Base-by-base conservation (phyloP, 1,140 invertebrate species). In the Pseudomyrmex pallidus region DNA sequence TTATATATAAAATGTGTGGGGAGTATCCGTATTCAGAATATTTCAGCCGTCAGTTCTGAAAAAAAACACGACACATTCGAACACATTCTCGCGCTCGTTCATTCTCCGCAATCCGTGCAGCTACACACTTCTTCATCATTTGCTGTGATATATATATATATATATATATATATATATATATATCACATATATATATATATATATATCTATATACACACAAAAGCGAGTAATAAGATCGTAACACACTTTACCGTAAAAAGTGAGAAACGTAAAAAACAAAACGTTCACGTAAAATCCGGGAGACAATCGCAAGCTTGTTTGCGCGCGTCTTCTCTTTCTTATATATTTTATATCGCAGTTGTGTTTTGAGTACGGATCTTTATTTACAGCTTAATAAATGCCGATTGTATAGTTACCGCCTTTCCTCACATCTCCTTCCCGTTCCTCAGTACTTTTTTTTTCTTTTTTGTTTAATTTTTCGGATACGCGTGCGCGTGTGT, bases 401-500 rank as follows among this genome's bases (percentile, higher is more conserved):
- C 62, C 48, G 74, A 67, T 54, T 67, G 62, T 35, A 35, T 77
- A 77, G 74, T 77, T 77, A 77, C 74, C 74, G 50, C 48, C 78
- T 74, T 82, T 74, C 72, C 50, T 83, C 73, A 61, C 54, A 67
- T 77, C 67, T 67, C 17, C 63, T 70, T 54, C 73, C 56, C 35
- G 48, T 68, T 35, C 50, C 67, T 56, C 20, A 59, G 48, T 83
- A 57, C 22, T 86, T 73, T 59, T 17, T 35, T 35, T 35, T 7
- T 35, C 7, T 35, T 35, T 7, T 35, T 35, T 22, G 20, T 25
- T 25, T 25, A 3, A 25, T 25, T 25, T 25, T 25, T 25, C 35
- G 48, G 22, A 84, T 50, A 35, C 5, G 56, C 73, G 72, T 86
- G 85, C 62, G 67, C 76, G 82, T 73, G 73, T 72, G 72, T 87